Evolutionary conservation across 1,140 invertebrate genomes (phyloP).

Genomic region (Trigoniulus corallinus): DNA sequence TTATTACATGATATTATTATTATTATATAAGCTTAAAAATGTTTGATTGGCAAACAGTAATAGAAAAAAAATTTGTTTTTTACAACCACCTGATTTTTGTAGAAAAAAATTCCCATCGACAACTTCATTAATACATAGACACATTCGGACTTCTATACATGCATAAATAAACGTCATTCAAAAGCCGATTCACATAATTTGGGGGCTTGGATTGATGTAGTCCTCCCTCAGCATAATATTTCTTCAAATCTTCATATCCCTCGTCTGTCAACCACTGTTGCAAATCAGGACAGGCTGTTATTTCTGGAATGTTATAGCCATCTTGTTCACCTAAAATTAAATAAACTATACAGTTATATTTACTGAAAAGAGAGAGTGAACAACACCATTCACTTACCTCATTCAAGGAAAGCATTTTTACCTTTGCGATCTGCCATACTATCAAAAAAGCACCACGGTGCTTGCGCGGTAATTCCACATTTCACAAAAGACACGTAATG

Average conservation of each 20-base stretch:
- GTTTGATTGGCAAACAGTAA: too few relatives aligned
- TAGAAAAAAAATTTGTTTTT: too few relatives aligned
- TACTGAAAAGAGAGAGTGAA: background rate
- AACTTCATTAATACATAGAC: too few relatives aligned
- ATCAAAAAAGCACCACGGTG: conserved; percentile 96
- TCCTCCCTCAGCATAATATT: conserved; percentile 27
- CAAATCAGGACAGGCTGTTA: conserved; percentile 63
- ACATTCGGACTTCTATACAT: conserved; percentile 96
- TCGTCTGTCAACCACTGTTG: conserved; percentile 70
- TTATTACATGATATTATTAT: too few relatives aligned
- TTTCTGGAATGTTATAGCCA: conserved; percentile 91
- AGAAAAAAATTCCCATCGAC: too few relatives aligned
- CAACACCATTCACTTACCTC: background rate
- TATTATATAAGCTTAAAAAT: too few relatives aligned
- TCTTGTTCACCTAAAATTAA: conserved; percentile 61
- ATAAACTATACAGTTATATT: conserved; percentile 1
- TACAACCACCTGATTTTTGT: too few relatives aligned
- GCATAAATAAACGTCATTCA: conserved; percentile 95
- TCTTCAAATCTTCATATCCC: conserved; percentile 38
- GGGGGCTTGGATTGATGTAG: conserved; percentile 43
- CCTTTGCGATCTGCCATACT: conserved; percentile 98
- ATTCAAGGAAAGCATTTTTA: conserved; percentile 21
- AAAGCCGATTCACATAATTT: conserved; percentile 65
- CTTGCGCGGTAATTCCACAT: conserved; percentile 68
- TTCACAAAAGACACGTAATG: conserved; percentile 97